Base-by-base conservation (phyloP, 1,140 invertebrate species). In the Hetaerina americana region DNA sequence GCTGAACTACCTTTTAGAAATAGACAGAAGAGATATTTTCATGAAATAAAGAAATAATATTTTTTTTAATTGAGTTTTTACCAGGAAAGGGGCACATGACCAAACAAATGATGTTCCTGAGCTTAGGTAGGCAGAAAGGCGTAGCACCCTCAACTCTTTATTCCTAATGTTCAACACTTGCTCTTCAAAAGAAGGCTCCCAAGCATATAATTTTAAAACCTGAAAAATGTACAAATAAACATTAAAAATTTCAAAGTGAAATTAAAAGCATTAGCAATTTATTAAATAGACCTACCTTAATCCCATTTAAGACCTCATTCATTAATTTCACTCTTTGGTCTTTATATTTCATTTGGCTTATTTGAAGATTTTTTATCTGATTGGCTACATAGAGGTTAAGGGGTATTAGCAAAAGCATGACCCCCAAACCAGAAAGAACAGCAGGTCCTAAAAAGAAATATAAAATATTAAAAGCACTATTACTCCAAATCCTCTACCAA, bases 81-180 rank as follows among this genome's bases (percentile, higher is more conserved):
- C 96, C 88, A 98, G 85, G 81, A 97, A 97, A 22, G 96, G 96
- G 10, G 95, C 95, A 82, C 93, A 96, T 0, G 92, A 93, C 95
- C 95, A 98, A 73, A 96, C 90, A 80, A 98, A 97, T 66, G 93
- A 93, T 15, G 92, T 94, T 27, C 88, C 88, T 26, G 94, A 92
- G 84, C 94, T 95, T 18, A 95, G 82, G 82, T 95, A 95, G 0
- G 93, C 93, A 0, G 92, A 86, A 75, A 91, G 84, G 79, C 90
- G 92, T 27, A 96, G 82, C 10, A 94, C 91, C 76, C 90, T 84
- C 75, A 95, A 89, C 84, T 95, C 93, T 79, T 93, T 94, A 71
- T 87, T 85, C 77, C 93, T 85, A 72, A 95, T 94, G 78, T 89
- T 87, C 74, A 93, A 80, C 76, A 95, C 88, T 83, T 94, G 91